Percentiles rank a stretch among this genome's conserved stretches.
phyloP scores from a whole-genome alignment of 2,797 vertebrate genomes.

The Clarias laeviceps region DNA sequence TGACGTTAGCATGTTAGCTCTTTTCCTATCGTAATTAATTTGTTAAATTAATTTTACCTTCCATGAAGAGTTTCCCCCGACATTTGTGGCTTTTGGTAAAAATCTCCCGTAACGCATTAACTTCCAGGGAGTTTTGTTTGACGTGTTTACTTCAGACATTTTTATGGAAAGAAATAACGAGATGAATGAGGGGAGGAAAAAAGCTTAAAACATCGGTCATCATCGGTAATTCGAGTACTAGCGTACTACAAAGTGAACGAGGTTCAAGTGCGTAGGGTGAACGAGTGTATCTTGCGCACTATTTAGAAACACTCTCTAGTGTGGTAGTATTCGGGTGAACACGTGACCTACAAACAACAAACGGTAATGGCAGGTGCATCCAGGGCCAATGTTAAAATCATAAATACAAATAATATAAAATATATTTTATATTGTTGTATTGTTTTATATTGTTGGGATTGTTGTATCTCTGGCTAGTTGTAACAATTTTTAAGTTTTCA shows the following conservation, averaged over 20 bases:
- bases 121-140: constrained; percentile 68
- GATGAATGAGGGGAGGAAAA: not conserved
- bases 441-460: no score
- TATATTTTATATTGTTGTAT: no score
- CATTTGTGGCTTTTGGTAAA: constrained; percentile 45
- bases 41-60: constrained; percentile 59
- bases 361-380: not conserved
- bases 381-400: not conserved
- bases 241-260: constrained; percentile 5
- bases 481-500: not conserved
- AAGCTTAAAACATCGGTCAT: not conserved
- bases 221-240: not conserved
- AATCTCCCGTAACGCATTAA: constrained; percentile 83
- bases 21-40: not conserved
- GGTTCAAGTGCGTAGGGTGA: not conserved
- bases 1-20: no score
- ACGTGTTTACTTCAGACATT: constrained; percentile 3
- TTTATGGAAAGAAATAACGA: not conserved
- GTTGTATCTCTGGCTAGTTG: not conserved
- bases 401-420: not conserved
- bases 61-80: constrained; percentile 37
- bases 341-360: not conserved
- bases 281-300: not conserved
- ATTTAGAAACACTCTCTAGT: not conserved
- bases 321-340: not conserved